phyloP scores from a whole-genome alignment of 2,797 vertebrate species.

The Rhinella marina region DNA sequence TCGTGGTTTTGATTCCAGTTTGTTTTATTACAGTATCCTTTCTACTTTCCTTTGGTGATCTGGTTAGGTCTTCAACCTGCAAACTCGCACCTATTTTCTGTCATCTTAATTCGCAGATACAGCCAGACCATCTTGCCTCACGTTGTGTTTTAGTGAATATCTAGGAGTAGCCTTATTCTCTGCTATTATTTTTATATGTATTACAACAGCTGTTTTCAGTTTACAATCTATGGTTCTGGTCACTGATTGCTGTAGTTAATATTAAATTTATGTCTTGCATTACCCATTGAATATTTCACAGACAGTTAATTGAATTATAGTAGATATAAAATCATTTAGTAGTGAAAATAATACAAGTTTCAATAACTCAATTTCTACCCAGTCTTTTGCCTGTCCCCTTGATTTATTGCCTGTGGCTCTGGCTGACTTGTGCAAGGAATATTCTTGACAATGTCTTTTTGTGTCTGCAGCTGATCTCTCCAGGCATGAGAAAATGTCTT shows the following conservation, averaged over 20 bases:
- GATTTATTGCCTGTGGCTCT: constrained; percentile 44
- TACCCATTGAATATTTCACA: not conserved
- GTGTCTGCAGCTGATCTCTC: constrained; percentile 25
- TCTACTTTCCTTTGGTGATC: too few species aligned
- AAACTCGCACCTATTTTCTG: too few species aligned
- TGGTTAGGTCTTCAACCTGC: too few species aligned
- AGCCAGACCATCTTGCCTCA: too few species aligned
- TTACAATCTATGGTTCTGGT: not conserved
- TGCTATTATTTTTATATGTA: too few species aligned
- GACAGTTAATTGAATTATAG: not conserved
- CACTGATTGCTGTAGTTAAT: too few species aligned
- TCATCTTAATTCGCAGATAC: too few species aligned
- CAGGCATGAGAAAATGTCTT: constrained; percentile 37
- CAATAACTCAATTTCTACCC: constrained; percentile 2
- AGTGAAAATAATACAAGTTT: not conserved
- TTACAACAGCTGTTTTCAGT: too few species aligned
- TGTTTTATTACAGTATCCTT: too few species aligned
- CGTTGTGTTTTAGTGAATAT: too few species aligned
- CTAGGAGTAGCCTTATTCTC: too few species aligned
- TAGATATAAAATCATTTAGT: not conserved
- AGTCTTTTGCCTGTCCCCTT: constrained; percentile 23
- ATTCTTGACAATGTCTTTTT: constrained; percentile 16
- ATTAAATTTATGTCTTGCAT: not conserved
- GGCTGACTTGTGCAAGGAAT: constrained; percentile 10
- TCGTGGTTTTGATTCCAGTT: too few species aligned